Percentiles rank a stretch among this genome's conserved stretches.
Conservation (phyloP, 2,113 vertebrate genomes). For the Ammodytes marinus region DNA sequence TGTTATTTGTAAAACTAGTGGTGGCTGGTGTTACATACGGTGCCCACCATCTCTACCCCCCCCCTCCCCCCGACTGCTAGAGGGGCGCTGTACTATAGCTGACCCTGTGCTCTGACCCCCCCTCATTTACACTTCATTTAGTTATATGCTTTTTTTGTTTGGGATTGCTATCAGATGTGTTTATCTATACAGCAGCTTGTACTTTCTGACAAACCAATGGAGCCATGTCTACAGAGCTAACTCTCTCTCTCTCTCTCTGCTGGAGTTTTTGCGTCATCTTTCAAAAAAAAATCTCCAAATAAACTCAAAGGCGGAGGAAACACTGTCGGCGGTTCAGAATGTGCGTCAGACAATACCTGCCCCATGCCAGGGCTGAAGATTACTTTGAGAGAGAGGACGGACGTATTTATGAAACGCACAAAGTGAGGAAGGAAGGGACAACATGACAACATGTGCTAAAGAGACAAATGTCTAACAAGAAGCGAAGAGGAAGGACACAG, state of each 20-base stretch:
- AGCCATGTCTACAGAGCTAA: not conserved
- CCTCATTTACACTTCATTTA: no score
- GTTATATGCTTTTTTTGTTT: no score
- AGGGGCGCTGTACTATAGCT: no score
- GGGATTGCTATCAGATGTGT: no score
- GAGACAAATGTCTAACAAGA: not conserved
- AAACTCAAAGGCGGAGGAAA: not conserved
- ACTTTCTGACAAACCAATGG: not conserved
- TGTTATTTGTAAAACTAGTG: no score
- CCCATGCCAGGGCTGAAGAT: not conserved
- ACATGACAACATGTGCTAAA: not conserved
- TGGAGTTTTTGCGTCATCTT: not conserved
- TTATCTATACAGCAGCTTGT: not conserved
- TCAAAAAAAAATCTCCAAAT: no score
- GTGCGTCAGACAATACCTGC: not conserved
- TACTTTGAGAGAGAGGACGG: no score
- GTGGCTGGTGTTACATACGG: no score
- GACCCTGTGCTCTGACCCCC: no score
- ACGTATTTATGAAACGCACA: not conserved
- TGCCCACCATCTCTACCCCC: no score
- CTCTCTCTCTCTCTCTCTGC: not conserved
- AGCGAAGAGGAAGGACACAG: constrained; percentile 10
- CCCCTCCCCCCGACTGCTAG: no score
- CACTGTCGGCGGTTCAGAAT: not conserved
- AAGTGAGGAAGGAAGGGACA: no score